Evolutionary conservation across 2,113 vertebrate species (phyloP).

Genomic region (Diadophis punctatus): DNA sequence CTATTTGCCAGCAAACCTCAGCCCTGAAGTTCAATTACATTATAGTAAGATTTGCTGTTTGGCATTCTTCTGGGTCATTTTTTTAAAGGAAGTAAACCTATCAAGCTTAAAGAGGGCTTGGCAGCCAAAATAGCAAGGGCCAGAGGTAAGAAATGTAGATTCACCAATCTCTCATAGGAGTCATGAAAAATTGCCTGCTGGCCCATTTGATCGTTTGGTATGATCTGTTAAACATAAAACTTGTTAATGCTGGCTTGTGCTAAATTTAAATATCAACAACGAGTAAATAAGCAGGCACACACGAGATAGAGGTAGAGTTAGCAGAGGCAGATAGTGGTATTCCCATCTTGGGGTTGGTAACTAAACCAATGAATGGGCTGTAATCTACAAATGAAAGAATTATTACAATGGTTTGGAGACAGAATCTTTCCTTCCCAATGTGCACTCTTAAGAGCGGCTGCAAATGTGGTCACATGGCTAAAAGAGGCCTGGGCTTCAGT

Average conservation of each 20-base stretch:
- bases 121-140: not conserved
- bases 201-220: not conserved
- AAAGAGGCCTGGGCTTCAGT: not conserved
- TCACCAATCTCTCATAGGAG: not conserved
- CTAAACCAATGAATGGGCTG: not conserved
- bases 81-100: not conserved
- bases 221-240: not conserved
- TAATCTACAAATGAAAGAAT: not conserved
- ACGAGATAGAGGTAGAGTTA: not conserved
- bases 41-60: not conserved
- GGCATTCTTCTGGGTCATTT: not conserved
- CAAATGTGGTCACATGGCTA: not conserved
- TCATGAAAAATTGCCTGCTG: not conserved
- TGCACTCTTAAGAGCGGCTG: not conserved
- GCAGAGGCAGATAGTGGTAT: not conserved
- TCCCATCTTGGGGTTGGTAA: not conserved
- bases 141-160: not conserved
- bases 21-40: not conserved
- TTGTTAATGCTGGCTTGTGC: not conserved
- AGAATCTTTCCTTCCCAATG: not conserved
- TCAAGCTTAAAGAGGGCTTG: not conserved
- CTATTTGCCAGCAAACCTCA: not conserved
- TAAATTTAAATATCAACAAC: not conserved
- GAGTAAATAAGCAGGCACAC: not conserved
- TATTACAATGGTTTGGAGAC: not conserved